Evolutionary conservation across 92 coral and sea anemone genomes (phyloP).

Genomic region (Porites cylindrica): DNA sequence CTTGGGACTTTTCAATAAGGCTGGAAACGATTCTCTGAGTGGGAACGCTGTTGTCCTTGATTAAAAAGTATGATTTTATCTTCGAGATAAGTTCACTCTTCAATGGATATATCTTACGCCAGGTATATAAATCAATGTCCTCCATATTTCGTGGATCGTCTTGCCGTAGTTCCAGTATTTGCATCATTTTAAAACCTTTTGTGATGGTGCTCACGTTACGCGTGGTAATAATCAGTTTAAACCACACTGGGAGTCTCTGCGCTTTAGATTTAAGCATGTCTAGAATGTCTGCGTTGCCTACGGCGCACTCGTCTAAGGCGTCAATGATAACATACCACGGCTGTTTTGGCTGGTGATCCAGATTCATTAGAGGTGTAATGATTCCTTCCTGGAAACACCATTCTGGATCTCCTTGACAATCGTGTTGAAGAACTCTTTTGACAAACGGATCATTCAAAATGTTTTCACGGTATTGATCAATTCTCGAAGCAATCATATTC

Average conservation of each 20-base stretch:
- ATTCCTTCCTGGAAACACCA: slow-evolving; percentile 77
- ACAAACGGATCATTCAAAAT: slow-evolving; percentile 47
- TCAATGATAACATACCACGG: slow-evolving; percentile 68
- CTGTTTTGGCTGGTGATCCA: too few relatives aligned
- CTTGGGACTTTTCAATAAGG: slow-evolving; percentile 65
- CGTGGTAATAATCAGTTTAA: slow-evolving; percentile 74
- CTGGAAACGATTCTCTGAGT: slow-evolving; percentile 6
- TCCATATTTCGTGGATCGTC: slow-evolving; percentile 64
- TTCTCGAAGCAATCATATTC: slow-evolving; percentile 53
- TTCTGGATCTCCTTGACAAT: slow-evolving; percentile 59
- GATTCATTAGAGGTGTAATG: slow-evolving; percentile 44
- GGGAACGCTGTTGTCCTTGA: not conserved
- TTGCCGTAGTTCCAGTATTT: slow-evolving; percentile 41
- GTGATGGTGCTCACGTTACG: slow-evolving; percentile 59
- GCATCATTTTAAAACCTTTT: slow-evolving; percentile 40
- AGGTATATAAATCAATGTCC: not conserved
- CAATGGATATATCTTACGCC: not conserved
- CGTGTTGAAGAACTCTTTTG: slow-evolving; percentile 45
- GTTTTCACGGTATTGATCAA: slow-evolving; percentile 46
- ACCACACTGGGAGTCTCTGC: slow-evolving; percentile 63
- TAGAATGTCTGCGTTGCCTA: slow-evolving; percentile 42
- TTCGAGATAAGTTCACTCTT: not conserved
- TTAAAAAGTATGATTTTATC: not conserved
- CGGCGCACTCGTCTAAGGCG: slow-evolving; percentile 83
- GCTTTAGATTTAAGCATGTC: slow-evolving; percentile 40